These are phyloP conservation scores for Cosmopolites sordidus DNA, from an alignment of 2,888 invertebrate genomes.

Conservation along the genomic window DNA sequence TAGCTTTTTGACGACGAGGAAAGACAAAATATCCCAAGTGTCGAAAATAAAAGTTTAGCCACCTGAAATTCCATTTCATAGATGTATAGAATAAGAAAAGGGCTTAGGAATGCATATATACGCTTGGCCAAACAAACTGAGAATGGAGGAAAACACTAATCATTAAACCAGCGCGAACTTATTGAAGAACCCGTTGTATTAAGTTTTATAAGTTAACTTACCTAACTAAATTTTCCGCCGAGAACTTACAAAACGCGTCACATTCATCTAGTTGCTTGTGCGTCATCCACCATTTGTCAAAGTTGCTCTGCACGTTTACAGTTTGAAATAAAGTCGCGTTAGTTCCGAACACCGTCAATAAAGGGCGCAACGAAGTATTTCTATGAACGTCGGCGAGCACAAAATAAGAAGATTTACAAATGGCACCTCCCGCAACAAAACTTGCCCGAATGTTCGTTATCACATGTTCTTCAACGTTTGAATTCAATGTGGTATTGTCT, in stretches of 20 bases:
- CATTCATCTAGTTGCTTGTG: constrained; percentile 48
- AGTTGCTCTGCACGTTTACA: constrained; percentile 37
- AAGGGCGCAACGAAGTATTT: constrained; percentile 39
- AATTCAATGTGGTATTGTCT: constrained; percentile 32
- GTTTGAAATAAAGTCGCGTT: constrained; percentile 35
- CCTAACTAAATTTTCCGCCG: constrained; percentile 21
- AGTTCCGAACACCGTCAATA: constrained; percentile 36
- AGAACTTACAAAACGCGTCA: constrained; percentile 39
- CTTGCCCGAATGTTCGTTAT: constrained; percentile 27
- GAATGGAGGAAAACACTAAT: too few relatives aligned
- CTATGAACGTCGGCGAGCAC: constrained; percentile 42
- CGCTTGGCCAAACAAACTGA: too few relatives aligned
- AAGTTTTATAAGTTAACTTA: too few relatives aligned
- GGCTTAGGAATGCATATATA: too few relatives aligned
- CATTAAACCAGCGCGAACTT: too few relatives aligned
- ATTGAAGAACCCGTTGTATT: too few relatives aligned
- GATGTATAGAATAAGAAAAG: too few relatives aligned
- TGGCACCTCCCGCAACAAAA: not conserved
- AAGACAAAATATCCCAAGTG: too few relatives aligned
- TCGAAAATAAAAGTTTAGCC: too few relatives aligned
- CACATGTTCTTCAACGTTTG: constrained; percentile 30
- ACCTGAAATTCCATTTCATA: too few relatives aligned
- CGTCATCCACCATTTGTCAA: constrained; percentile 50
- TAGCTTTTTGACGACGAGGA: too few relatives aligned
- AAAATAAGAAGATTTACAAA: constrained; percentile 13